Base-by-base conservation (phyloP, 2,888 invertebrate genomes). In the Microctonus hyperodae region DNA sequence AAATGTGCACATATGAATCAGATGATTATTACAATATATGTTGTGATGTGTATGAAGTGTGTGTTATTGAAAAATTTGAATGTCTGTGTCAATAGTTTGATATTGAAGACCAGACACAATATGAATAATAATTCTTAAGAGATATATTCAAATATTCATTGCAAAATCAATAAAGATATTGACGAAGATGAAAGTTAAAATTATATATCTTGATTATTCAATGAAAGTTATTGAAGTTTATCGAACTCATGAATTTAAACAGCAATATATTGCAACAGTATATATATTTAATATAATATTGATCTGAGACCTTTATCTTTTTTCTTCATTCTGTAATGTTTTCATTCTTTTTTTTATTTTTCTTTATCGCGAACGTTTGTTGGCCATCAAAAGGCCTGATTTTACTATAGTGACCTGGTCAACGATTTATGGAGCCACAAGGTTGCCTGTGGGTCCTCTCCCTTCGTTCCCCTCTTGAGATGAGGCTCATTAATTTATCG, bases 401-500 rank as follows among this genome's bases (percentile, higher is more conserved):
- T 37, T 37, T 5, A 23, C 33, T 33, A 20, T 50, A 69, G 58
- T 50, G 58, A 61, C 64, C 44, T 48, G 71, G 62, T 65, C 50
- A 58, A 64, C 40, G 64, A 72, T 66, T 69, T 67, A 67, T 59
- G 67, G n/a, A n/a, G n/a, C n/a, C n/a, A n/a, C n/a, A n/a, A n/a
- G n/a, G n/a, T n/a, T n/a, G n/a, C n/a, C n/a, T 25, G 48, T 40
- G 33, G 31, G 63, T 68, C 65, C 53, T 40, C 67, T 56, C 57
- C 31, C 23, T 59, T 28, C 33, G 6, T 22, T 53, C 56, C 51
- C 31, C 16, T 33, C 13, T 16, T 7, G 40, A 61, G 61, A 60
- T 66, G 33, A 23, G 37, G 40, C 60, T 57, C 65, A 64, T 64
- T 64, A 69, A 72, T 71, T 71, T 69, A 72, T 69, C 28, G 69